Base-by-base conservation (phyloP, 1,140 invertebrate genomes). In the Pteromalus puparum region DNA sequence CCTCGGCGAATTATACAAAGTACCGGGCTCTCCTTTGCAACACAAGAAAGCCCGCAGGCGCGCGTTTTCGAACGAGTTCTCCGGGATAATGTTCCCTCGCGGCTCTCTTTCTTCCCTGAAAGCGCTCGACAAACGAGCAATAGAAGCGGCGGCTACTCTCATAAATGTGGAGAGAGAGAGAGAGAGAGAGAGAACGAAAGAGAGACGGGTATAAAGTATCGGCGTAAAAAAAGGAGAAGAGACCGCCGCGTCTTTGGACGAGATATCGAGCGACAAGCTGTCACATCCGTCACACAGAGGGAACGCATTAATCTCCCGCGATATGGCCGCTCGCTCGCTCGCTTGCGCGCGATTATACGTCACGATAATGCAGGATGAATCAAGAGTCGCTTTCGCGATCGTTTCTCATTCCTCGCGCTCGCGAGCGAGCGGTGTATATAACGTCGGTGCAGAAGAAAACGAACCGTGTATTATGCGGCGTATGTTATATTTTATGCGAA, bases 301-400 rank as follows among this genome's bases (percentile, higher is more conserved):
- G 30, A 28, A 85, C 84, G 80, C 84, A 82, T 85, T 85, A 85
- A 85, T 85, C 84, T 67, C 67, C 76, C 6, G 82, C 38, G 82
- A 68, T 83, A 83, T 83, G 74, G 42, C 28, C 72, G 34, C 80
- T 18, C 48, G 73, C 68, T 73, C 28, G 30, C 30, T 1, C 30
- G 30, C 30, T 1, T 4, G 28, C 7, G 48, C 28, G 61, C 42
- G 80, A 85, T 82, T 61, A 65, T 80, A 85, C 84, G 78, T 68
- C 84, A 30, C 21, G 84, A 85, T 79, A 82, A 73, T 81, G 65
- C 74, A 21, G 76, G 83, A 85, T 85, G 83, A 80, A 84, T 84
- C 68, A 77, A 84, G 75, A 83, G 68, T 70, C 48, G 26, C n/a
- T 72, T 46, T 48, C 79, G 72, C 83, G 38, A 81, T 48, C 78